phyloP scores from a whole-genome alignment of 37 sponge, comb jelly and placozoan species.

The Theonella swinhoei region DNA sequence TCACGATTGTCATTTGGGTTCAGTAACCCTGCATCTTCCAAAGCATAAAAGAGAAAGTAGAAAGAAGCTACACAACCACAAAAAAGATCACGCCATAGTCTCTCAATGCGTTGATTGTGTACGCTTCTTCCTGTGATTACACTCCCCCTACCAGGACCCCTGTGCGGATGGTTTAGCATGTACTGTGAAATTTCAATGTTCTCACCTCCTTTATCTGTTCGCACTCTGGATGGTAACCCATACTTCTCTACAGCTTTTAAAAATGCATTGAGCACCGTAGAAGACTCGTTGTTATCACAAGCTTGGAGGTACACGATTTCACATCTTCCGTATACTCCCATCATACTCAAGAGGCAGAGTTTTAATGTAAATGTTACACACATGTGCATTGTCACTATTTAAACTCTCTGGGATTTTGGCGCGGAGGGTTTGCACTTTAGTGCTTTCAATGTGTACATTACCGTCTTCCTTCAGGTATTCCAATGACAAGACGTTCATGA shows the following conservation, averaged over 20 bases:
- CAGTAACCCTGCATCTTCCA: slow-evolving; percentile 35
- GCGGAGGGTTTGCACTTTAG: too few species aligned
- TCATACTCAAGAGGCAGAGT: too few species aligned
- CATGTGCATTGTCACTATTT: too few species aligned
- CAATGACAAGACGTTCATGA: slow-evolving; percentile 14
- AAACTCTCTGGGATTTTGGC: too few species aligned
- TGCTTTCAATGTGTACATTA: too few species aligned
- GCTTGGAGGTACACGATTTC: slow-evolving; percentile 34
- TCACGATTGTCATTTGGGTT: slow-evolving; percentile 6
- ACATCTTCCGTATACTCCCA: too few species aligned
- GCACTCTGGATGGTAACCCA: slow-evolving; percentile 68
- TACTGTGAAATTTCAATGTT: slow-evolving; percentile 50
- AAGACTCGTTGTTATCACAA: slow-evolving; percentile 53
- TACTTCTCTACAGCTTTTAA: slow-evolving; percentile 37
- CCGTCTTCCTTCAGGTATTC: too few species aligned
- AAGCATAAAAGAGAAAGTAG: slow-evolving; percentile 33
- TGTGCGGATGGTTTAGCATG: too few species aligned
- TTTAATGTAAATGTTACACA: too few species aligned
- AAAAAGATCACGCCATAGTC: slow-evolving; percentile 62
- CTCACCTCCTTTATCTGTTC: slow-evolving; percentile 72
- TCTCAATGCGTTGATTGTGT: too few species aligned
- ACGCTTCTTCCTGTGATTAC: slow-evolving; percentile 59
- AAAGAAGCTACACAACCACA: slow-evolving; percentile 28
- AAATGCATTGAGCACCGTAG: slow-evolving; percentile 51
- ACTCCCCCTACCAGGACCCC: slow-evolving; percentile 57